phyloP scores from a whole-genome alignment of 2,113 vertebrate species.

The Danio rerio region GRCz12tu NC_133183.1:58130501-58131000 shows the following conservation, averaged over 20 bases:
- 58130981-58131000: too few species aligned
- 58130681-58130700: neutral
- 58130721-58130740: neutral
- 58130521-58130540: slow-evolving; percentile 41
- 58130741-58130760: too few species aligned
- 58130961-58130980: too few species aligned
- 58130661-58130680: neutral
- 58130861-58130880: neutral
- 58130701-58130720: neutral
- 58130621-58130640: neutral
- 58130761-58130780: too few species aligned
- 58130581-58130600: slow-evolving; percentile 27
- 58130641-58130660: slow-evolving; percentile 8
- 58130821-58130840: too few species aligned
- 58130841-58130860: too few species aligned
- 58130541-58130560: slow-evolving; percentile 4
- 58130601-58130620: neutral
- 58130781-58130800: too few species aligned
- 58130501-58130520: slow-evolving; percentile 44
- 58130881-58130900: too few species aligned
- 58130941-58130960: too few species aligned
- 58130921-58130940: too few species aligned
- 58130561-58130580: slow-evolving; percentile 31
- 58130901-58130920: too few species aligned
- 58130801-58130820: too few species aligned